phyloP scores from a whole-genome alignment of 2,797 vertebrate genomes.

The Gorsachius magnificus region DNA sequence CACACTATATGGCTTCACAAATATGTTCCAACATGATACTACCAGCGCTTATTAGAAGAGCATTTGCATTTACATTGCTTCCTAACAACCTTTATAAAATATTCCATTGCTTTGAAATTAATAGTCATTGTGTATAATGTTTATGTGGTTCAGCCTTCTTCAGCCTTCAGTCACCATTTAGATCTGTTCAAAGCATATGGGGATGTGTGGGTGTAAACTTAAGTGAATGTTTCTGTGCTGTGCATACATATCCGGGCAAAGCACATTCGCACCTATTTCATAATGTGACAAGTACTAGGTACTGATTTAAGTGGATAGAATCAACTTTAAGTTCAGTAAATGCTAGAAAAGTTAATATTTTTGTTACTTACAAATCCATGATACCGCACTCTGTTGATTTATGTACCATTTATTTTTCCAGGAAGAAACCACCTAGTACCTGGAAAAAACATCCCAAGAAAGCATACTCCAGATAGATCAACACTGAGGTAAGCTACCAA shows the following conservation, averaged over 20 bases:
- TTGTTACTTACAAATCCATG: not conserved
- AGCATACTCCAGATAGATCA: not conserved
- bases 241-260: conserved; percentile 19
- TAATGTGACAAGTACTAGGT: conserved; percentile 48
- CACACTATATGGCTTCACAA: not conserved
- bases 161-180: not conserved
- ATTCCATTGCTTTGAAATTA: conserved; percentile 39
- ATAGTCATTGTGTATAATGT: not conserved
- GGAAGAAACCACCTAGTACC: not conserved
- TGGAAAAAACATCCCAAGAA: not conserved
- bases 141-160: conserved; percentile 22
- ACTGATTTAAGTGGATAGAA: conserved; percentile 38
- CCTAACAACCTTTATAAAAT: conserved; percentile 29
- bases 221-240: not conserved
- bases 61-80: conserved; percentile 37
- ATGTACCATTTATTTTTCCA: not conserved
- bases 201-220: conserved; percentile 20
- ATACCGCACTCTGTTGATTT: not conserved
- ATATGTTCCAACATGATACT: not conserved
- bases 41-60: not conserved
- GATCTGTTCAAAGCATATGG: conserved; percentile 44
- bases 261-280: conserved; percentile 42
- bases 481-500: not conserved
- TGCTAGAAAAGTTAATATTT: not conserved
- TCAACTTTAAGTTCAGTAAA: conserved; percentile 11